Conservation (phyloP, 2,797 vertebrate genomes). For the Syndactyla subalaris region DNA sequence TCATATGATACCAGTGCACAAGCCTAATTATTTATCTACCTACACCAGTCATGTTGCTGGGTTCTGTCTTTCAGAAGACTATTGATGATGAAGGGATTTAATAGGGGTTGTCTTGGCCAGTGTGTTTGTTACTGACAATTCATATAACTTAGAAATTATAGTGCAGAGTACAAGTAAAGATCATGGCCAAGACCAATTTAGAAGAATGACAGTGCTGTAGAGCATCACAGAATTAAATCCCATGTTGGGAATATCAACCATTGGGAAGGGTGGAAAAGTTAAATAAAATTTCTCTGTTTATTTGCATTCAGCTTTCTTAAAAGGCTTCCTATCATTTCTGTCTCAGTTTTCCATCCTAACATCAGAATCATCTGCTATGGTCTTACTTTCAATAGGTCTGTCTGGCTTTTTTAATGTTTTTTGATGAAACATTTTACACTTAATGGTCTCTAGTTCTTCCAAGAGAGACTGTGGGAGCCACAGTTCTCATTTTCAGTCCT, state of each 20-base stretch:
- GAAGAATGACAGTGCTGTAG: background rate
- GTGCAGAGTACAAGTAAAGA: background rate
- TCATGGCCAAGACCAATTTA: background rate
- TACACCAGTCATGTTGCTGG: background rate
- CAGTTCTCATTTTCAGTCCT: conserved; percentile 33
- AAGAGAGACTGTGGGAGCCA: background rate
- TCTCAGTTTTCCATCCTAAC: background rate
- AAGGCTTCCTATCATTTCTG: background rate
- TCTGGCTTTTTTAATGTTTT: conserved; percentile 8
- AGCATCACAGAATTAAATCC: background rate
- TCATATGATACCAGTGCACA: background rate
- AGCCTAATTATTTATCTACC: background rate
- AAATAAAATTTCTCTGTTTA: background rate
- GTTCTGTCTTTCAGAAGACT: background rate
- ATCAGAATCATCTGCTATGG: background rate
- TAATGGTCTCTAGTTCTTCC: background rate
- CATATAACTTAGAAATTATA: background rate
- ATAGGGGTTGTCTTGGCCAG: background rate
- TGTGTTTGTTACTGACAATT: background rate
- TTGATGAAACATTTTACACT: conserved; percentile 33
- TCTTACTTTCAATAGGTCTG: background rate
- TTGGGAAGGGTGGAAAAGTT: conserved; percentile 3
- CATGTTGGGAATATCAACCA: background rate
- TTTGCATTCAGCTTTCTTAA: conserved; percentile 3
- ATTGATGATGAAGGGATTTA: background rate